A percentile compares a stretch with the other conserved stretches of the same genome.
These are phyloP conservation scores for Scotopteryx bipunctaria DNA, from an alignment of 2,888 invertebrate species.

Conservation along the genomic window DNA sequence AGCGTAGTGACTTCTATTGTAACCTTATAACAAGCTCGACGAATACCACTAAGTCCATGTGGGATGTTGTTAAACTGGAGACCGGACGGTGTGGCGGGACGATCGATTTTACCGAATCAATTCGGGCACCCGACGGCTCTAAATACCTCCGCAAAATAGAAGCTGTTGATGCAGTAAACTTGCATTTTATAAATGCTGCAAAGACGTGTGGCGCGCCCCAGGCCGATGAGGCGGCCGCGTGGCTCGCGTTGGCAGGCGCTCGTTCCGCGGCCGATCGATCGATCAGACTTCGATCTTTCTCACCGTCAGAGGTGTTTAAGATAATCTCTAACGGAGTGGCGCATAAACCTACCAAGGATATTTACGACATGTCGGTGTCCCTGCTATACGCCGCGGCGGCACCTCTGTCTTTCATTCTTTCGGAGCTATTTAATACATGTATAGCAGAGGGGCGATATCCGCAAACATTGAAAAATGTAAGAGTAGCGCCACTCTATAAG, in stretches of 20 bases:
- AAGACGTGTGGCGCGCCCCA: conserved; percentile 1
- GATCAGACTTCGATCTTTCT: neutral
- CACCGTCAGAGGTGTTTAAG: conserved; percentile 1
- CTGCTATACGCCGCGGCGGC: neutral
- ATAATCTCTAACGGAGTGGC: neutral
- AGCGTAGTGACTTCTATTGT: conserved; percentile 1
- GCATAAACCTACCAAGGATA: neutral
- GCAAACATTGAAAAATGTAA: neutral
- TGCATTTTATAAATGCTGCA: conserved; percentile 6
- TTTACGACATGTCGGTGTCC: neutral
- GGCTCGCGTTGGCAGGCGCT: neutral
- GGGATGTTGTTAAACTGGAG: conserved; percentile 5
- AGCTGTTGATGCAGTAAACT: conserved; percentile 4
- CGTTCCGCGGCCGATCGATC: conserved; percentile 7
- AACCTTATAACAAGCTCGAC: neutral
- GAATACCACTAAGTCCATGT: neutral
- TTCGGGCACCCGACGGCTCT: conserved; percentile 1
- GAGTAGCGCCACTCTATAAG: neutral
- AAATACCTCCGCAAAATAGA: neutral
- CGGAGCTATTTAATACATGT: neutral
- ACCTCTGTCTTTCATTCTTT: neutral
- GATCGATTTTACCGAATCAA: neutral
- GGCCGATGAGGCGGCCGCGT: neutral
- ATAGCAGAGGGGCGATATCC: neutral
- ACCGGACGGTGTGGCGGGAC: neutral